Evolutionary conservation across 2,797 vertebrate genomes (phyloP).

Genomic region (Girardinus metallicus): DNA sequence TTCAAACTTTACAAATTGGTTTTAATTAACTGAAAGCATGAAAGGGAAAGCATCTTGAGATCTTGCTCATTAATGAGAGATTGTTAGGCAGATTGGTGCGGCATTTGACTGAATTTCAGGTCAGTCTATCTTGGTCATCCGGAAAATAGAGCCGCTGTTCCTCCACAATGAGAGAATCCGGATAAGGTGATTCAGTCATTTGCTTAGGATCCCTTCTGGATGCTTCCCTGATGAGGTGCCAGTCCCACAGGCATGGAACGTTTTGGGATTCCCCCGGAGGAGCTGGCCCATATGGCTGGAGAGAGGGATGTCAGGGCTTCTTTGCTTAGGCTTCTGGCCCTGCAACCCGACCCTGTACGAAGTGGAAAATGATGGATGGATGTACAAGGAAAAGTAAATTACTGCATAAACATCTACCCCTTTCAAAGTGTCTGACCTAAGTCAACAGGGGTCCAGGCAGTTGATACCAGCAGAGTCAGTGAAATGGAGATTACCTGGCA

Average conservation of each 20-base stretch:
- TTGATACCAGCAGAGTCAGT: not conserved
- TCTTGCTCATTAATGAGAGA: not conserved
- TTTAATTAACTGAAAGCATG: not conserved
- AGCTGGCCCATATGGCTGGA: not conserved
- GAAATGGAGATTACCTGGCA: not conserved
- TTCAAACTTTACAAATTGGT: not conserved
- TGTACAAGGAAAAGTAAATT: not conserved
- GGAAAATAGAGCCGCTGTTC: not conserved
- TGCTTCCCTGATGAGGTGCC: too few species aligned
- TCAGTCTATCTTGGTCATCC: not conserved
- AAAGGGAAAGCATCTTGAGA: not conserved
- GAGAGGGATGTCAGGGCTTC: not conserved
- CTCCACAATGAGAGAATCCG: not conserved
- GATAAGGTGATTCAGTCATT: not conserved
- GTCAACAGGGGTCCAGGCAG: not conserved
- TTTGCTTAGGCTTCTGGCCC: not conserved
- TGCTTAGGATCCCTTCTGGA: too few species aligned
- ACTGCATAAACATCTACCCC: not conserved
- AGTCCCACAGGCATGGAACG: not conserved
- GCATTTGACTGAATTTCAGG: not conserved
- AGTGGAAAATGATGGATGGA: not conserved
- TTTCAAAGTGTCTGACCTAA: not conserved
- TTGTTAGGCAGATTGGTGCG: not conserved
- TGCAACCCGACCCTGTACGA: not conserved
- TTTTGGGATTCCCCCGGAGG: not conserved